Base-by-base conservation (phyloP, 2,797 vertebrate genomes). In the Acipenser oxyrinchus region DNA sequence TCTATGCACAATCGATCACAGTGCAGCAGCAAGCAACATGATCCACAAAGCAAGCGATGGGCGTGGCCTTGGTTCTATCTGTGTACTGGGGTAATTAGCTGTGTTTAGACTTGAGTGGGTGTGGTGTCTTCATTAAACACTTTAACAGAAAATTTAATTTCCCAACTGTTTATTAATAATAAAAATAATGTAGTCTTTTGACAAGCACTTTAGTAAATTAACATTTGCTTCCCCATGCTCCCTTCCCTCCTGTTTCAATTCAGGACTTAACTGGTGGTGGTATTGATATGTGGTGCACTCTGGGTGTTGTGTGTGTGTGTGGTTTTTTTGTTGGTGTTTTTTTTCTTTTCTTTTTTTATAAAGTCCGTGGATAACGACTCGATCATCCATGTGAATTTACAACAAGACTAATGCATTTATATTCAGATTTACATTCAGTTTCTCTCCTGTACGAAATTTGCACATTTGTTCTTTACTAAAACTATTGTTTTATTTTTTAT, bases 11-110 rank as follows among this genome's bases (percentile, higher is more conserved):
- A 81, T 79, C 82, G 74, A 78, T 84, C 84, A 82, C 85, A 85
- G 83, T 85, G 82, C 89, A 65, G 80, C 87, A 75, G 57, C 11
- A 15, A 86, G 86, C 87, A 84, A 85, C 88, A 79, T 77, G 84
- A 86, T 79, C 86, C 81, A 84, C 83, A 88, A 84, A 82, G 82
- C 82, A 73, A 82, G 77, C 82, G 88, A 85, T 85, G 84, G 85
- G 84, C 87, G 91, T 89, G 80, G 87, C 86, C 78, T 75, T 88
- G 89, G 82, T 87, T 91, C 91, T 93, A 90, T 88, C 90, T 90
- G 85, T 87, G 89, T 92, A 79, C 84, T 86, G 84, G 82, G 93
- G 95, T 96, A 97, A 97, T 95, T 91, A 87, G 89, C 84, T 69
- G 87, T 91, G 89, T 91, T 37, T 77, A 79, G 85, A 83, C 84